Percentiles rank a stretch among this genome's conserved stretches.
These are phyloP conservation scores for Palythoa grandis DNA, from an alignment of 92 coral and sea anemone genomes.

Conservation along the genomic window DNA sequence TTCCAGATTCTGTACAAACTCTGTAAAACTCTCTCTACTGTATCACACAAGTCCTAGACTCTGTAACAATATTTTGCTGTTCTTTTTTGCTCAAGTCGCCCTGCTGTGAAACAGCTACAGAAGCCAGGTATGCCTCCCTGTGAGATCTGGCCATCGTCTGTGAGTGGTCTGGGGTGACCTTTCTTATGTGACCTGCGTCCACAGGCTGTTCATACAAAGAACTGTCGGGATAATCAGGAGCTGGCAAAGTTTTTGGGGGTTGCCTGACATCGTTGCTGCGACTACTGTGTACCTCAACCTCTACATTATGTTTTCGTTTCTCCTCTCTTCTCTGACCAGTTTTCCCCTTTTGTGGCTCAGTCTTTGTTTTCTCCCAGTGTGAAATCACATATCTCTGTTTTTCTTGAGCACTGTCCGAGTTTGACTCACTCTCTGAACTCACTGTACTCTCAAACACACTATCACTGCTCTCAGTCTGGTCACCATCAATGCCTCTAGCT, in stretches of 20 bases:
- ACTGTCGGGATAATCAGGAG: conserved; percentile 48
- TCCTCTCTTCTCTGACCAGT: background rate
- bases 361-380: conserved; percentile 41
- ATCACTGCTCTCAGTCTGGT: conserved; percentile 37
- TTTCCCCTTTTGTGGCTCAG: conserved; percentile 38
- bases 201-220: conserved; percentile 76
- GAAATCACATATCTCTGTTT: conserved; percentile 39
- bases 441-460: conserved; percentile 11
- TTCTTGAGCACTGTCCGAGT: background rate
- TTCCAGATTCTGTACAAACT: background rate
- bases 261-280: conserved; percentile 35
- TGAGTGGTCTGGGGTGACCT: conserved; percentile 39
- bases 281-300: conserved; percentile 48
- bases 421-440: conserved; percentile 47
- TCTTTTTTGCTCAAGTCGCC: conserved; percentile 1
- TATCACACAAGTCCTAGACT: conserved; percentile 74
- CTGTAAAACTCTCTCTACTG: conserved; percentile 44
- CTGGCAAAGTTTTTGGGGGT: conserved; percentile 51
- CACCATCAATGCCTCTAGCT: conserved; percentile 89
- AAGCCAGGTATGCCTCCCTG: conserved; percentile 89
- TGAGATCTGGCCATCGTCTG: conserved; percentile 78
- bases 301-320: conserved; percentile 22
- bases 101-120: conserved; percentile 65
- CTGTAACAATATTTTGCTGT: conserved; percentile 45
- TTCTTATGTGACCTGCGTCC: conserved; percentile 51